phyloP scores from a whole-genome alignment of 2,888 invertebrate species.

The Morpho helenor region DNA sequence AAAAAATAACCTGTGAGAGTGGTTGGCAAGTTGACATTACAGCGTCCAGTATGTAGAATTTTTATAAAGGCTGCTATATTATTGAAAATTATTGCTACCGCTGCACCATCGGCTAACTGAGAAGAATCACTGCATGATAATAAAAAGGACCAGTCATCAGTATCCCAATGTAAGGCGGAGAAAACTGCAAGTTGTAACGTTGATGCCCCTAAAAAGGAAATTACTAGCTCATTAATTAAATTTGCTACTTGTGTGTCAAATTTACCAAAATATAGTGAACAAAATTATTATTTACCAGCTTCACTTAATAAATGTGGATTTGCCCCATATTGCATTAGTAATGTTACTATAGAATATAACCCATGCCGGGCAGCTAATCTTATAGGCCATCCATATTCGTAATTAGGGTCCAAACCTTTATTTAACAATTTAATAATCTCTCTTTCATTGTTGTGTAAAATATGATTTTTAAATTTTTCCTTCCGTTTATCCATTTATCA shows the following conservation, averaged over 20 bases:
- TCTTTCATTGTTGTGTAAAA: slow-evolving; percentile 45
- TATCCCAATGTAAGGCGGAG: slow-evolving; percentile 58
- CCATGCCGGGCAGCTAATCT: slow-evolving; percentile 64
- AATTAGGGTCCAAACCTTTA: slow-evolving; percentile 60
- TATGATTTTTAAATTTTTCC: slow-evolving; percentile 44
- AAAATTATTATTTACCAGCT: slow-evolving; percentile 49
- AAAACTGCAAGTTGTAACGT: slow-evolving; percentile 68
- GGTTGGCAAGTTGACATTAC: slow-evolving; percentile 65
- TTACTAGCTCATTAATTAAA: slow-evolving; percentile 47
- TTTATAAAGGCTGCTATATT: slow-evolving; percentile 54
- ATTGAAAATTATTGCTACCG: slow-evolving; percentile 65
- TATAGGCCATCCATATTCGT: slow-evolving; percentile 66
- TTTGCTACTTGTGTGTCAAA: no score
- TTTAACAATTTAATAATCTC: slow-evolving; percentile 48
- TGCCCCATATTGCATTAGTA: slow-evolving; percentile 57
- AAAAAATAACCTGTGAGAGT: slow-evolving; percentile 58
- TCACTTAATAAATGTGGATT: slow-evolving; percentile 63
- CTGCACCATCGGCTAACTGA: slow-evolving; percentile 70
- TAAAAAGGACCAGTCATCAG: slow-evolving; percentile 55
- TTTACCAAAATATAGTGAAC: background rate
- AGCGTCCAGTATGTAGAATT: slow-evolving; percentile 63
- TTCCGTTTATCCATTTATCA: slow-evolving; percentile 42
- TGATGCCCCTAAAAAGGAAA: slow-evolving; percentile 55
- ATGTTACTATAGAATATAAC: slow-evolving; percentile 48
- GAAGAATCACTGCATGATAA: slow-evolving; percentile 68